Evolutionary conservation across 2,797 vertebrate species (phyloP), one percentile per base, ranked within the genome.

Genomic region (Notolepis coatsorum): DNA sequence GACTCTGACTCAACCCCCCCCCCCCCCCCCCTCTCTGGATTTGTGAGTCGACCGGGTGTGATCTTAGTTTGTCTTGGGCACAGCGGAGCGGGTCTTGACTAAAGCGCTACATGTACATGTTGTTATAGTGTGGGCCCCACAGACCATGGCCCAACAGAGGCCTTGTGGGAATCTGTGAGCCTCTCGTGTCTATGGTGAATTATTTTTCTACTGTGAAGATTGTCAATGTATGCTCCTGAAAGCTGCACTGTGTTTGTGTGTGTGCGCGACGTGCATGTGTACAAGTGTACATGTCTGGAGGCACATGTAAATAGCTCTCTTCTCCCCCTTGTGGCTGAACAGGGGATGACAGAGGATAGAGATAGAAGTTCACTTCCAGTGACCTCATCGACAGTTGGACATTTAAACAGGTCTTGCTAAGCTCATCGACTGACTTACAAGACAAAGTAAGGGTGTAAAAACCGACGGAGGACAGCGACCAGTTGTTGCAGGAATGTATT

Each of bases 151-250:
- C 52, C 61, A 51, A 57, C 51, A 28, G 66, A 76, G 80, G 64
- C 71, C 69, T 79, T 70, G 84, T 74, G 69, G 79, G 78, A 80
- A 78, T 56, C 43, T 1, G 43, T 84, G 83, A 73, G 81, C 73
- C 85, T 80, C 41, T 61, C 35, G 59, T 83, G 52, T 21, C 67
- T 72, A n/a, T 72, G 53, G 55, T 80, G 67, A 65, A 73, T 59
- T 77, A 85, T 82, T 87, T 84, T 88, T 77, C 82, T 89, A 89
- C 84, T 88, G 85, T 89, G 81, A 91, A 87, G 61, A 64, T 21
- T 57, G 55, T 75, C 48, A 10, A 27, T 55, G 42, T 62, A 13
- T 51, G 46, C 49, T 73, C 67, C 63, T 74, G 57, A 48, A 73
- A 75, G 56, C 59, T 61, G 47, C 35, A 47, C 33, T 67, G 38